Conservation (phyloP, 2,888 invertebrate genomes). For the Synergus umbraculus region DNA sequence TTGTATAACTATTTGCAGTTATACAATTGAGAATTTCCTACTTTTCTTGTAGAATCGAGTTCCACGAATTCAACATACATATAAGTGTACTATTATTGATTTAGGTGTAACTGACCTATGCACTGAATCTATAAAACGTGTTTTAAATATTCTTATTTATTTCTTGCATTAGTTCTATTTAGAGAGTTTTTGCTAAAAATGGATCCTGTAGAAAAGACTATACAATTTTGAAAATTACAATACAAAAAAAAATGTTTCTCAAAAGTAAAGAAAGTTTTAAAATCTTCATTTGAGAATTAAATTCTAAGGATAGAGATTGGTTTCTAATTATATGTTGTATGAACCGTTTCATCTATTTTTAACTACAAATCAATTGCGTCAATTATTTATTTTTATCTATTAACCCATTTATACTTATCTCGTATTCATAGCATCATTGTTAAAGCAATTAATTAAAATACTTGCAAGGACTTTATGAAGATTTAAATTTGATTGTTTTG, state of each 20-base stretch:
- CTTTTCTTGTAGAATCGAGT: not conserved
- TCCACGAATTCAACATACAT: not conserved
- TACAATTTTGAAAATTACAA: not conserved
- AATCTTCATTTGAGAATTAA: not conserved
- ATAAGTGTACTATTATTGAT: constrained; percentile 10
- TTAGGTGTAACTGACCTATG: constrained; percentile 18
- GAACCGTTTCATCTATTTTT: not conserved
- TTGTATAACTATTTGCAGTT: not conserved
- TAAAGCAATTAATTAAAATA: no score
- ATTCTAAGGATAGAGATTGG: not conserved
- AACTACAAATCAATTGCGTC: not conserved
- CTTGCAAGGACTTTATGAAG: no score
- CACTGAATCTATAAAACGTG: not conserved
- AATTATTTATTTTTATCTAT: not conserved
- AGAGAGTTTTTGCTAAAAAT: not conserved
- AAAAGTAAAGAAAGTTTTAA: no score
- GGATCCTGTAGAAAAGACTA: not conserved
- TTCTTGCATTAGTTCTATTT: no score
- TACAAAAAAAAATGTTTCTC: not conserved
- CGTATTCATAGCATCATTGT: not conserved
- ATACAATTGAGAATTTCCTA: not conserved
- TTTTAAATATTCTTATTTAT: not conserved
- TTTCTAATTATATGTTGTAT: not conserved
- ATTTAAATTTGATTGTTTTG: no score
- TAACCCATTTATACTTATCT: not conserved